Conservation (phyloP, 2,888 invertebrate genomes). For the Ophraella communa region DNA sequence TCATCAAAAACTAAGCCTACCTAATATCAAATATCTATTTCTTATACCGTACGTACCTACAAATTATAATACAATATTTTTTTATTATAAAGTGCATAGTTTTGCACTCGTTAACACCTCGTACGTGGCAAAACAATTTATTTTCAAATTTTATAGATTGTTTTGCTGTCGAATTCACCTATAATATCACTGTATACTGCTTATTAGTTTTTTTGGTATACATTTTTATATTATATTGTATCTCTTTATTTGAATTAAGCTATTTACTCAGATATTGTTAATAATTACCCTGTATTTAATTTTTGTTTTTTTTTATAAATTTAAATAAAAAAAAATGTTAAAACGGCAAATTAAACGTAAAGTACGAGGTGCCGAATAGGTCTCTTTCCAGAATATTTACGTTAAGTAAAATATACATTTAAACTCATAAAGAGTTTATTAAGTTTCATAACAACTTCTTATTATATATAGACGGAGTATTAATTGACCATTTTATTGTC, state of each 20-base stretch:
- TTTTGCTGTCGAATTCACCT: slow-evolving; percentile 7
- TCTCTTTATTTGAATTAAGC: slow-evolving; percentile 53
- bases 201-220: slow-evolving; percentile 50
- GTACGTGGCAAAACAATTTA: slow-evolving; percentile 44
- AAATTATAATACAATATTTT: slow-evolving; percentile 46
- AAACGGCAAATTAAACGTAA: slow-evolving; percentile 32
- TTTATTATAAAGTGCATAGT: slow-evolving; percentile 37
- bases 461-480: background rate
- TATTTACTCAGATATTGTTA: slow-evolving; percentile 56
- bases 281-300: slow-evolving; percentile 56
- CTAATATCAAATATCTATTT: slow-evolving; percentile 62
- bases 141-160: slow-evolving; percentile 9
- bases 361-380: slow-evolving; percentile 55
- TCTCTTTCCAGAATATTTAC: background rate
- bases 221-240: slow-evolving; percentile 42
- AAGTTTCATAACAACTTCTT: background rate
- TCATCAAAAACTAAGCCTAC: slow-evolving; percentile 62
- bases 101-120: slow-evolving; percentile 52
- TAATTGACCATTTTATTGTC: background rate
- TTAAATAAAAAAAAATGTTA: slow-evolving; percentile 18
- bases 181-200: slow-evolving; percentile 27
- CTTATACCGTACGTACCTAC: slow-evolving; percentile 52
- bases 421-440: too few species aligned
- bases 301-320: too few species aligned
- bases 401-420: background rate